phyloP scores from a whole-genome alignment of 2,113 vertebrate species.

The Myanophis thanlyinensis region DNA sequence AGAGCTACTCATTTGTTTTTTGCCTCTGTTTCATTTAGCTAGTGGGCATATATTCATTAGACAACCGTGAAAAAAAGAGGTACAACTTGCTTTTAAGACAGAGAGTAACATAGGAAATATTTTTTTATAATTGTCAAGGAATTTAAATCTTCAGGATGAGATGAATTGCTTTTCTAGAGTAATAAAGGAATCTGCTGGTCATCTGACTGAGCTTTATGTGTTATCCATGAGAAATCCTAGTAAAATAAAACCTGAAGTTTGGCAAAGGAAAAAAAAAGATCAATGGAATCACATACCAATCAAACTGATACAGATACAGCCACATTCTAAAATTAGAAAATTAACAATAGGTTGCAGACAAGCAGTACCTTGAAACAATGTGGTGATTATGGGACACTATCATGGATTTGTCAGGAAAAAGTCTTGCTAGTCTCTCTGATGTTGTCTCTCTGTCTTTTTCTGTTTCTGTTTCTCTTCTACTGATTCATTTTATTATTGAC shows the following conservation, averaged over 20 bases:
- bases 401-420: not conserved
- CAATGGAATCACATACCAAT: not conserved
- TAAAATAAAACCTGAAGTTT: not conserved
- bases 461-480: not conserved
- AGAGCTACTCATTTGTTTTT: not conserved
- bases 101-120: not conserved
- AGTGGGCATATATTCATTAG: not conserved
- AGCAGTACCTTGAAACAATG: not conserved
- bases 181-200: not conserved
- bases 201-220: not conserved
- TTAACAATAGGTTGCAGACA: not conserved
- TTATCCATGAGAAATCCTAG: not conserved
- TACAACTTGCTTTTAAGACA: not conserved
- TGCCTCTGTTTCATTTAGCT: not conserved
- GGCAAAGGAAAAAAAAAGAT: not conserved
- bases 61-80: not conserved
- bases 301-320: not conserved
- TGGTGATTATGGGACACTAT: not conserved
- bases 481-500: not conserved
- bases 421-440: not conserved
- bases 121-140: not conserved
- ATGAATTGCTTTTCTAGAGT: not conserved
- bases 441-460: not conserved
- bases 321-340: not conserved
- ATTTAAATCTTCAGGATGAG: not conserved